A percentile compares a stretch with the other conserved stretches of the same genome.
phyloP scores from a whole-genome alignment of 2,888 invertebrate genomes.

The Incurvaria masculella region DNA sequence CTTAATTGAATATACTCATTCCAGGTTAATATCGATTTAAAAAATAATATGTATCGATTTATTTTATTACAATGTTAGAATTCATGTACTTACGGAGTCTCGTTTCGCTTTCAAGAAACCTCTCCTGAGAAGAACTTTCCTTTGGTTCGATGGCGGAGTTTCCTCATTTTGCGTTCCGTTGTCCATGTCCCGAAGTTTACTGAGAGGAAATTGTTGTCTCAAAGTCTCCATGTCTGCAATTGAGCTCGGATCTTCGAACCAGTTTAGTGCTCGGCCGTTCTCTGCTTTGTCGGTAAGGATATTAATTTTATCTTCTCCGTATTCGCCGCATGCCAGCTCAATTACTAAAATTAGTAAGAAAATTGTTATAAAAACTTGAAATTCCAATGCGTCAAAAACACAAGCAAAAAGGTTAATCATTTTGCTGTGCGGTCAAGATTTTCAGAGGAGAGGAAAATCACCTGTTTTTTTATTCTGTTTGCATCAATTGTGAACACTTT shows the following conservation, averaged over 20 bases:
- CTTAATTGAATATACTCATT: too few species aligned
- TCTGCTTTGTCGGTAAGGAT: conserved; percentile 62
- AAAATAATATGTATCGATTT: not conserved
- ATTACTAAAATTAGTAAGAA: conserved; percentile 65
- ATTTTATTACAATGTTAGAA: not conserved
- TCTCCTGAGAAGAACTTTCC: conserved; percentile 65
- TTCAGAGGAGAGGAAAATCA: too few species aligned
- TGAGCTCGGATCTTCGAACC: conserved; percentile 61
- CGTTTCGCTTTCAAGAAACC: conserved; percentile 72
- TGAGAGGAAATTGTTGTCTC: conserved; percentile 54
- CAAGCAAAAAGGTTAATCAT: too few species aligned
- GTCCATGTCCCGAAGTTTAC: conserved; percentile 38
- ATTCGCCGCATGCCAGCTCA: conserved; percentile 89
- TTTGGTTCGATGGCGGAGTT: conserved; percentile 68
- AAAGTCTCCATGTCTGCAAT: conserved; percentile 57
- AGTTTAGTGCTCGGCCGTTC: conserved; percentile 66
- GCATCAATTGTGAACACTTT: too few species aligned
- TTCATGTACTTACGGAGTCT: conserved; percentile 58
- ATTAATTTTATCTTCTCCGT: conserved; percentile 76
- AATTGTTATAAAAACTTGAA: too few species aligned
- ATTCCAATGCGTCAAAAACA: too few species aligned
- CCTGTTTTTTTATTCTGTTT: too few species aligned
- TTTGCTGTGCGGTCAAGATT: too few species aligned
- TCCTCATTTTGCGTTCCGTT: conserved; percentile 56
- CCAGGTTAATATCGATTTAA: too few species aligned